Evolutionary conservation across 2,113 vertebrate species (phyloP).

Genomic region (Prunella himalayana): DNA sequence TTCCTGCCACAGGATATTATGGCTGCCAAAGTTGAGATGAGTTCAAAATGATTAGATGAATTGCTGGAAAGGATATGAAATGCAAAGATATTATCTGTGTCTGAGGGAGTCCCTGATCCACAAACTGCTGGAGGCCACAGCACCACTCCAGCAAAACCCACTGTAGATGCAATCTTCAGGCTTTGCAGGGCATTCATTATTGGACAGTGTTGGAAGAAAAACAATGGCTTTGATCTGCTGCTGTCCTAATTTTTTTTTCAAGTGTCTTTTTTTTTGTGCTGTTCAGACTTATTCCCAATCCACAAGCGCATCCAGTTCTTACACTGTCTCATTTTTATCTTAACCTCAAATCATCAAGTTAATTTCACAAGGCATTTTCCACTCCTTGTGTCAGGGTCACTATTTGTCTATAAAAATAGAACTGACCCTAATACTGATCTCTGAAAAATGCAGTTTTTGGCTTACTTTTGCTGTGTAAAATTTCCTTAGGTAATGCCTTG

Average conservation of each 20-base stretch:
- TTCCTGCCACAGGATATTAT: not conserved
- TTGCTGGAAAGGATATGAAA: not conserved
- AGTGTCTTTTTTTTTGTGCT: not conserved
- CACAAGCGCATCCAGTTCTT: not conserved
- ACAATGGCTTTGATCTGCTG: not conserved
- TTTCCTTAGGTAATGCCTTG: not conserved
- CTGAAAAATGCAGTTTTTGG: not conserved
- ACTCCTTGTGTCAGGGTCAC: not conserved
- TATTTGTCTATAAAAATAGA: not conserved
- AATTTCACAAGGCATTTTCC: not conserved
- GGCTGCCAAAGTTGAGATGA: not conserved
- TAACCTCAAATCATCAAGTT: not conserved
- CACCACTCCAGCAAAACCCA: not conserved
- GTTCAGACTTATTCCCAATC: not conserved
- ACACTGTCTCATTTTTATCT: not conserved
- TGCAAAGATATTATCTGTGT: not conserved
- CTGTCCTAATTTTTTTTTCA: not conserved
- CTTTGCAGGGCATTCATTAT: not conserved
- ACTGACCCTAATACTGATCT: not conserved
- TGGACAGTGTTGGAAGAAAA: accelerated
- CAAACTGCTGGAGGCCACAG: not conserved
- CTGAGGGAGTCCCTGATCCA: not conserved
- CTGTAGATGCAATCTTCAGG: not conserved
- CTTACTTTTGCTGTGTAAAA: not conserved
- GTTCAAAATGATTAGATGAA: not conserved